Base-by-base conservation (phyloP, 92 coral and sea anemone species). In the Epizoanthus fatuus region DNA sequence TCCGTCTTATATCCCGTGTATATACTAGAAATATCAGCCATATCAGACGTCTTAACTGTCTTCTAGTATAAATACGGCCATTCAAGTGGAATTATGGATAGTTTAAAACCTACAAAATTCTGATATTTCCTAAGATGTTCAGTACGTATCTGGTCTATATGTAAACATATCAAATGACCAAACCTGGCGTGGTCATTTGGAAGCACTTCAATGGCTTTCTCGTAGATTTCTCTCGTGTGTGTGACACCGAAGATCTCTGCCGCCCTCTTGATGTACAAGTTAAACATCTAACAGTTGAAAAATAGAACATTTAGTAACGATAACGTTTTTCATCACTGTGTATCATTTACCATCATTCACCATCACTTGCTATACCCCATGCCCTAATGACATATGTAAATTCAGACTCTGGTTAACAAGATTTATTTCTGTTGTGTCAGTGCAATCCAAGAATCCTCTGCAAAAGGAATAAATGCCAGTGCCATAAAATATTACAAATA, bases 221-320 rank as follows among this genome's bases (percentile, higher is more conserved):
- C 98, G 81, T 95, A 93, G 78, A 97, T 97, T 74, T 95, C 99
- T 80, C 99, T 86, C 17, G 99, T 97, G 90, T 97, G 99, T 1
- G 99, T 97, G 67, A 97, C 99, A 55, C 99, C 99, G 72, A 97
- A 97, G 40, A 97, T 97, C 80, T 97, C 99, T 8, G 99, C 99
- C 19, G 99, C 99, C 91, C 96, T 83, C 75, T 95, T 97, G 86
- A 97, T 97, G 86, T 97, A 97, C 81, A 97, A 56, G 84, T 97
- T 97, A 73, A 97, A 97, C 95, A 97, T 95, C 99, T 97, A 29
- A 1, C 52, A 39, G 71, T 37, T 45, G 25, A 72, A 57, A 89
- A 12, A 72, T 25, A 49, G 53, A 78, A 72, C 11, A 45, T 15
- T 25, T 69, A 25, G 17, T 57, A 20, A 1, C 3, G n/a, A 1